Percentiles rank a stretch among this genome's conserved stretches.
These are phyloP conservation scores for Lates japonicus DNA, from an alignment of 2,797 vertebrate genomes.

Conservation along the genomic window DNA sequence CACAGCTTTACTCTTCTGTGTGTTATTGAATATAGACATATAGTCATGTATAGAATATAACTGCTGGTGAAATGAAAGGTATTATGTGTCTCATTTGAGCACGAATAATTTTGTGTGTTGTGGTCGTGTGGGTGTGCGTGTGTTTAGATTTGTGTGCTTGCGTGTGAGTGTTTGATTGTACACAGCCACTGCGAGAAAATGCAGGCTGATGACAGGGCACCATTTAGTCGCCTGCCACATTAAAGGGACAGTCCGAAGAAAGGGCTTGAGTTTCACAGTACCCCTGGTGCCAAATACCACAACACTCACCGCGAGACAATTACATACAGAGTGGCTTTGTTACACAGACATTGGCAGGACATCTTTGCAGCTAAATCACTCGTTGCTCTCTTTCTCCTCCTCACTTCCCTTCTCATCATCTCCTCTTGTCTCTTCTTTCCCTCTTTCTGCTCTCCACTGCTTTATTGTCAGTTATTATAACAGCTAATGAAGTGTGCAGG, in stretches of 20 bases:
- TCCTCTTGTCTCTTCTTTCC: slow-evolving; percentile 24
- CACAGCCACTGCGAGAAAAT: slow-evolving; percentile 65
- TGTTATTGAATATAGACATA: slow-evolving; percentile 2
- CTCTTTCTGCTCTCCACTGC: slow-evolving; percentile 31
- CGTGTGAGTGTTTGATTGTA: slow-evolving; percentile 72
- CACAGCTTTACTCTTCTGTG: neutral
- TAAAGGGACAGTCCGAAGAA: slow-evolving; percentile 73
- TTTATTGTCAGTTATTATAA: slow-evolving; percentile 67
- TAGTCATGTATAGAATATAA: slow-evolving; percentile 1
- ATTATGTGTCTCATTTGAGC: slow-evolving; percentile 36
- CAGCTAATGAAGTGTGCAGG: slow-evolving; percentile 72
- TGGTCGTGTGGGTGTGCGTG: slow-evolving; percentile 61
- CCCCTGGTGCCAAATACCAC: slow-evolving; percentile 73
- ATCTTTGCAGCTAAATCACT: slow-evolving; percentile 30
- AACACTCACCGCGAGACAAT: slow-evolving; percentile 78
- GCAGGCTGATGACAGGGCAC: slow-evolving; percentile 74
- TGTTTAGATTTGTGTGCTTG: slow-evolving; percentile 70
- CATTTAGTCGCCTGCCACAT: slow-evolving; percentile 74
- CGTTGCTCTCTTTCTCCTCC: slow-evolving; percentile 41
- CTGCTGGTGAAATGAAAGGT: slow-evolving; percentile 28
- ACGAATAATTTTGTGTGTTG: slow-evolving; percentile 52
- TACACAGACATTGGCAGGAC: slow-evolving; percentile 59
- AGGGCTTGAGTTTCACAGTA: slow-evolving; percentile 72
- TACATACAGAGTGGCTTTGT: slow-evolving; percentile 73
- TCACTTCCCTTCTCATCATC: slow-evolving; percentile 45